Evolutionary conservation across 2,113 vertebrate species (phyloP).

Genomic region (Corydoras maculifer): DNA sequence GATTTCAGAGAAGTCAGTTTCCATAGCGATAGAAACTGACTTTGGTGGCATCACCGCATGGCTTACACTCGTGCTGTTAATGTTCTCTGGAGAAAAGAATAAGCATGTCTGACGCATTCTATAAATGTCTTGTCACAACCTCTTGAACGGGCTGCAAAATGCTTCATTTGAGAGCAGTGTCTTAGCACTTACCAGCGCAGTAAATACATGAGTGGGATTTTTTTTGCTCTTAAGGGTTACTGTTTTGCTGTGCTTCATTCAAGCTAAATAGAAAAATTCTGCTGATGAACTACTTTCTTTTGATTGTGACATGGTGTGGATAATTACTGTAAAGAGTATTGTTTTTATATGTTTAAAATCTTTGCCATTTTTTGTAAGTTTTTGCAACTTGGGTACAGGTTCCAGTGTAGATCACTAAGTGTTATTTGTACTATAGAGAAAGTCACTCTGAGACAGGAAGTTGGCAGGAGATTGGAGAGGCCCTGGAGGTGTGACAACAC

Average conservation of each 20-base stretch:
- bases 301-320: not conserved
- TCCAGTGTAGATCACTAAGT: not conserved
- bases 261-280: slow-evolving; percentile 27
- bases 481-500: slow-evolving; percentile 10
- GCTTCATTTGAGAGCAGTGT: slow-evolving; percentile 1
- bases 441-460: not conserved
- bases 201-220: slow-evolving; percentile 5
- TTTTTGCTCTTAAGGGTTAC: slow-evolving; percentile 10
- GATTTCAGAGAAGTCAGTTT: slow-evolving; percentile 23
- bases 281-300: slow-evolving; percentile 13
- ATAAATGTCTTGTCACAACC: slow-evolving; percentile 24
- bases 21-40: slow-evolving; percentile 17
- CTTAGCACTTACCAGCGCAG: slow-evolving; percentile 9
- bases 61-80: slow-evolving; percentile 7
- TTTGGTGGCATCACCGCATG: slow-evolving; percentile 3
- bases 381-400: no score
- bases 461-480: slow-evolving; percentile 8
- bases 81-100: not conserved
- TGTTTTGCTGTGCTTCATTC: not conserved
- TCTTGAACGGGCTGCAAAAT: not conserved
- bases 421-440: not conserved
- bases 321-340: no score
- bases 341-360: no score
- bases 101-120: slow-evolving; percentile 11
- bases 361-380: no score